Base-by-base conservation (phyloP, 2,113 vertebrate genomes). In the Pelodiscus sinensis region DNA sequence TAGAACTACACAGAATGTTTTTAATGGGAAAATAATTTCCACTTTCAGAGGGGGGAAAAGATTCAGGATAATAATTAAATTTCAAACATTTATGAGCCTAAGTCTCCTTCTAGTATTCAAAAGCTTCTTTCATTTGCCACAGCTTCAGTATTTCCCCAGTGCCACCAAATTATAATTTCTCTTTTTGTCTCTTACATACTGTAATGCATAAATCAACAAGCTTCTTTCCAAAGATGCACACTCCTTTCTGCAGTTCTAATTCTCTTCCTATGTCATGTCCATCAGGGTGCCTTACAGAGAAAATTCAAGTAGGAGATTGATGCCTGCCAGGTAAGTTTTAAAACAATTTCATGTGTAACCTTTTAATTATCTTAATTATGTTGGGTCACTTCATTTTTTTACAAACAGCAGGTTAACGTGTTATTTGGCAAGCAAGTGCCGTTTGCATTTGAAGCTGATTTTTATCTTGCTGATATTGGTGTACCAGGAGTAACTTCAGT, bases 171-270 rank as follows among this genome's bases (percentile, higher is more conserved):
- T 56, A 15, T 31, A 55, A 81, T 35, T 50, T 60, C 27, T 86
- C 10, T 21, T 71, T 51, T 62, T 54, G 3, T 82, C n/a, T 71
- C 65, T 71, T 35, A 35, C n/a, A n/a, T 21, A 71, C n/a, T n/a
- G 0, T 9, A 50, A n/a, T n/a, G 13, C 11, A 16, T 90, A 24
- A 24, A 4, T n/a, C 19, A 19, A 60, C 27, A 16, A 27, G 1
- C 31, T 58, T 68, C n/a, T 55, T 15, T 56, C 27, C 54, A 71
- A 90, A 77, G 54, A 56, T 0, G 0, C 10, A 31, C 6, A 10
- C 0, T 0, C 8, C 51, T 25, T 11, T 24, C 18, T 54, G 21
- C 79, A 15, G 35, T n/a, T 13, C 55, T 15, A 11, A 25, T 19
- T 21, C 81, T 29, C 7, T 50, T 68, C 54, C 29, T 16, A 22